A percentile compares a stretch with the other conserved stretches of the same genome.
Conservation (phyloP, 1,140 invertebrate genomes). For the Megathymus violae region DNA sequence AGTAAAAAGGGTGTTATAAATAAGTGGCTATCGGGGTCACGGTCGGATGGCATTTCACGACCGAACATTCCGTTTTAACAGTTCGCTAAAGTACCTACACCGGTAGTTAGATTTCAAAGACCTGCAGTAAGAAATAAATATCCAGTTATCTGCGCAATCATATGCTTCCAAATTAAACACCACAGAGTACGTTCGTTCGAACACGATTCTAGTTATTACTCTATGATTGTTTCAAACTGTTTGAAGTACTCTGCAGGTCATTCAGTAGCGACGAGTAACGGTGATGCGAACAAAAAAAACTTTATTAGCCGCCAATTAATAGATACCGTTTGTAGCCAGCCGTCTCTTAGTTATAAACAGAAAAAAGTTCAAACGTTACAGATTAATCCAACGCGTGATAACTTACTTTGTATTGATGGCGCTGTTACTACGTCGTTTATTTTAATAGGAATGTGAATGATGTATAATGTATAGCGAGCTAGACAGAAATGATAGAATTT, state of each 20-base stretch:
- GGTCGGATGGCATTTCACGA: conserved; percentile 59
- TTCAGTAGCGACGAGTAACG: conserved; percentile 28
- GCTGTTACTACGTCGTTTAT: conserved; percentile 7
- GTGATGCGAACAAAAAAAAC: conserved; percentile 21
- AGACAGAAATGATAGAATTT: no score
- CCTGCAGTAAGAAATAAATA: conserved; percentile 52
- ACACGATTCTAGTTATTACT: conserved; percentile 35
- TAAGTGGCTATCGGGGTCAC: conserved; percentile 43
- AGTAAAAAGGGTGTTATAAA: conserved; percentile 43
- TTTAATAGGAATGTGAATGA: background rate
- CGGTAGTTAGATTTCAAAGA: background rate
- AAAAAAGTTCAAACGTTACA: conserved; percentile 13
- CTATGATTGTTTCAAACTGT: conserved; percentile 23
- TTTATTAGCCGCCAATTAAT: conserved; percentile 38
- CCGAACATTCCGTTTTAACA: conserved; percentile 53
- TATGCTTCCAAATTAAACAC: conserved; percentile 33
- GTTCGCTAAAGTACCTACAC: conserved; percentile 33
- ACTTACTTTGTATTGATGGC: conserved; percentile 10
- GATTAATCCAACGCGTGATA: conserved; percentile 7
- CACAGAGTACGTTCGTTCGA: conserved; percentile 26
- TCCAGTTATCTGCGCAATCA: conserved; percentile 49
- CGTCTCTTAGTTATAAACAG: conserved; percentile 13
- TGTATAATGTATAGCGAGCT: no score
- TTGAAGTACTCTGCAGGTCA: conserved; percentile 32
- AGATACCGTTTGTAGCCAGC: conserved; percentile 29